Evolutionary conservation across 2,113 vertebrate genomes (phyloP), one percentile per base, ranked within the genome.

Genomic region (Dasyornis broadbenti): DNA sequence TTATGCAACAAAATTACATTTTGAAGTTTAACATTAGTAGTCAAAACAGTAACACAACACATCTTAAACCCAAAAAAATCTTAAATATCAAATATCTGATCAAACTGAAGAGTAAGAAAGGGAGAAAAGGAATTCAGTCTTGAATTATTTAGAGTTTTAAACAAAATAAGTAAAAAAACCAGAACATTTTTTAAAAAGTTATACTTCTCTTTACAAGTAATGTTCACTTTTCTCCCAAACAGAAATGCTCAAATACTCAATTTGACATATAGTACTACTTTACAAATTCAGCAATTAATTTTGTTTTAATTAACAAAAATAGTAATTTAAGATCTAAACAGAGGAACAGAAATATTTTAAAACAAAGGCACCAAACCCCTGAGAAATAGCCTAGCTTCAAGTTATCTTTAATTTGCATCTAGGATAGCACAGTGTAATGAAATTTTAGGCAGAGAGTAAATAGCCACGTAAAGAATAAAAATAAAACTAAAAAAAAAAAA

Each of bases 91-190:
- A 63, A 15, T 44, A 73, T 7, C 18, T 65, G 8, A 72, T 59
- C 21, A 73, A 89, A 83, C 11, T 31, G 26, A 64, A 37, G 23
- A 85, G 24, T 1, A 35, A 82, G 15, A 78, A 31, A 57, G 5
- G 12, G 8, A 61, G 8, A 79, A 83, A 69, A 91, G 5, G 3
- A 84, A 84, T 26, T 26, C 20, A 56, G 9, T 35, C 35, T 5
- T 76, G 15, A 73, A 80, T 69, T 81, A 83, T 31, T 69, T 54
- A 23, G 0, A 4, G 10, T 52, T 56, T 70, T 17, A 49, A 70
- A 82, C 11, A 15, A 60, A 77, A 45, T 3, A 24, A 1, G 0
- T 20, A 9, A 56, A 10, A 54, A 71, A 42, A 9, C 0, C 6
- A 37, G 44, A 61, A 16, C 2, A n/a, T 4, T 9, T 42, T 37